Conservation (phyloP, 2,113 vertebrate genomes). For the Trematomus loennbergii region DNA sequence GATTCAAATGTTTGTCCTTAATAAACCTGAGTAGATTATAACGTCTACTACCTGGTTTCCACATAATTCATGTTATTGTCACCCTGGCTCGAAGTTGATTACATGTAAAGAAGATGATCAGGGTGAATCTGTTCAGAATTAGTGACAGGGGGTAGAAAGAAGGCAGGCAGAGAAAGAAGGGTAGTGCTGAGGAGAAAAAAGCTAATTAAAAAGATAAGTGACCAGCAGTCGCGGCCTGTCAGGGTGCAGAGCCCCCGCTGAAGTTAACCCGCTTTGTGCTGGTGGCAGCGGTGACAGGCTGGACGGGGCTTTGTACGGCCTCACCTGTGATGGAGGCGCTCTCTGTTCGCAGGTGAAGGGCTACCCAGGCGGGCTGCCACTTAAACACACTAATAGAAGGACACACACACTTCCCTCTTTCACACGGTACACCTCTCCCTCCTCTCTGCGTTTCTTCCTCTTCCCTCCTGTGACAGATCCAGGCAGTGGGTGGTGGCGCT, state of each 20-base stretch:
- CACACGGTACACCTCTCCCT: slow-evolving; percentile 65
- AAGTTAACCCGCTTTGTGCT: slow-evolving; percentile 75
- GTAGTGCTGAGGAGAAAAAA: slow-evolving; percentile 62
- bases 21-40: not conserved
- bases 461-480: slow-evolving; percentile 81
- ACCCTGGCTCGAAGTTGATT: slow-evolving; percentile 20
- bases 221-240: slow-evolving; percentile 76
- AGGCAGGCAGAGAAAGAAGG: slow-evolving; percentile 9
- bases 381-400: slow-evolving; percentile 63
- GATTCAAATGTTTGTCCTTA: not conserved
- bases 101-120: slow-evolving; percentile 40
- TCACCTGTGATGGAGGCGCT: slow-evolving; percentile 73
- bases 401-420: slow-evolving; percentile 60
- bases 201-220: slow-evolving; percentile 85
- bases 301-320: slow-evolving; percentile 64
- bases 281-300: slow-evolving; percentile 70
- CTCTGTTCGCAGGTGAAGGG: slow-evolving; percentile 74
- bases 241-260: slow-evolving; percentile 63
- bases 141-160: slow-evolving; percentile 57
- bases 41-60: slow-evolving; percentile 1
- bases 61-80: not conserved
- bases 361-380: slow-evolving; percentile 66
- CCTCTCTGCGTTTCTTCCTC: slow-evolving; percentile 58
- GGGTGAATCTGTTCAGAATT: slow-evolving; percentile 44
- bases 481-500: slow-evolving; percentile 78